Evolutionary conservation across 2,888 invertebrate species (phyloP).

Genomic region (Heliconius erato): DNA sequence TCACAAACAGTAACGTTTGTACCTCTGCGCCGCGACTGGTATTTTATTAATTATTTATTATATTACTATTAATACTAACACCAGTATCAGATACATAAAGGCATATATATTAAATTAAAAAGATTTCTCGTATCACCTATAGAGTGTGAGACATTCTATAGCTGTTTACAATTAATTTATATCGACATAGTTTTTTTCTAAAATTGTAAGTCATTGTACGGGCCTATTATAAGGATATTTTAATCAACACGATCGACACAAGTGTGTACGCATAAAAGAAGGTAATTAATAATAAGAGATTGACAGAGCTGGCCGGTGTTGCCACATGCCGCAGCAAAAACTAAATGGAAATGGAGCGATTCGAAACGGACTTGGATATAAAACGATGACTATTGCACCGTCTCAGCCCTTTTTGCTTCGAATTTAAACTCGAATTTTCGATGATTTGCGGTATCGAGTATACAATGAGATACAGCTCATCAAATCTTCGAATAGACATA

Average conservation of each 20-base stretch:
- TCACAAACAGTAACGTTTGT: no score
- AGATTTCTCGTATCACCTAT: neutral
- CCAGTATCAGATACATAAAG: neutral
- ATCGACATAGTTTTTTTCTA: slow-evolving; percentile 65
- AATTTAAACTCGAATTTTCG: slow-evolving; percentile 64
- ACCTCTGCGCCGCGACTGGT: no score
- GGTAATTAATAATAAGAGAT: slow-evolving; percentile 84
- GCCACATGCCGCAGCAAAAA: slow-evolving; percentile 84
- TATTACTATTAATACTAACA: neutral
- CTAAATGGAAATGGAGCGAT: slow-evolving; percentile 79
- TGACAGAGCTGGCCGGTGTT: slow-evolving; percentile 66
- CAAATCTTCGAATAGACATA: slow-evolving; percentile 24
- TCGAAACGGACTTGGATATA: slow-evolving; percentile 78
- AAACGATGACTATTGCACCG: slow-evolving; percentile 73
- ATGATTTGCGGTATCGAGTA: slow-evolving; percentile 70
- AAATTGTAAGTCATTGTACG: slow-evolving; percentile 67
- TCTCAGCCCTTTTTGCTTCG: slow-evolving; percentile 74
- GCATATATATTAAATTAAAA: neutral
- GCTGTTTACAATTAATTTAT: slow-evolving; percentile 54
- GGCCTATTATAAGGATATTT: slow-evolving; percentile 83
- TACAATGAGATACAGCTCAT: slow-evolving; percentile 43
- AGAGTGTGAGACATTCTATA: neutral
- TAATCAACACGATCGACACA: slow-evolving; percentile 83
- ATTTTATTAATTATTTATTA: neutral
- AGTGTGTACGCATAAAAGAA: slow-evolving; percentile 79